Evolutionary conservation across 2,113 vertebrate species (phyloP).

Genomic region (Himantopus leucocephalus): DNA sequence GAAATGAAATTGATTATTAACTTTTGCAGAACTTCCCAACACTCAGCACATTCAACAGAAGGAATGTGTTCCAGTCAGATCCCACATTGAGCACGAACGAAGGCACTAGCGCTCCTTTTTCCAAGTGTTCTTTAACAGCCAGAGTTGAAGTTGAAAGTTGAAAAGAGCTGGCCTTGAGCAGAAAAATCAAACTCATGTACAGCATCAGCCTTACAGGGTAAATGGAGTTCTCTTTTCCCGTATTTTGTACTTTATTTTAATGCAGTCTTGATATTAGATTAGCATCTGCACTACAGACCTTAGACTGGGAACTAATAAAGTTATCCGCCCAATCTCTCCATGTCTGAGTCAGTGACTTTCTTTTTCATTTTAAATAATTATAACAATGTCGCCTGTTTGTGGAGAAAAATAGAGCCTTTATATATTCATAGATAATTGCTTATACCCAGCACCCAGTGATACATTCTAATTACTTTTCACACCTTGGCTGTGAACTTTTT

Average conservation of each 20-base stretch:
- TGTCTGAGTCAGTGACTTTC: slow-evolving; percentile 52
- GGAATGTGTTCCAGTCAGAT: neutral
- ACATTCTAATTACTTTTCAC: slow-evolving; percentile 68
- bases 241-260: slow-evolving; percentile 55
- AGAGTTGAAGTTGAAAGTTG: neutral
- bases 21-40: neutral
- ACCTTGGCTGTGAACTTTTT: slow-evolving; percentile 40
- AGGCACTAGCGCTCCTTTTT: neutral
- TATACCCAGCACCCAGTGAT: slow-evolving; percentile 3
- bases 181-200: neutral
- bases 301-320: slow-evolving; percentile 68
- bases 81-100: neutral
- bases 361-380: slow-evolving; percentile 71
- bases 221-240: slow-evolving; percentile 7
- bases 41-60: neutral
- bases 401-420: slow-evolving; percentile 46
- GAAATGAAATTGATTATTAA: neutral
- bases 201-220: neutral
- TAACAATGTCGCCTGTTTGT: slow-evolving; percentile 50
- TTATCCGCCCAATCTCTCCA: slow-evolving; percentile 46
- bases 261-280: slow-evolving; percentile 62
- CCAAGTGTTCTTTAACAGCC: neutral
- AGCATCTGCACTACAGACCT: slow-evolving; percentile 53
- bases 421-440: slow-evolving; percentile 63
- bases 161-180: neutral